Evolutionary conservation across 1,140 invertebrate genomes (phyloP).

Genomic region (Trichonephila clavata): DNA sequence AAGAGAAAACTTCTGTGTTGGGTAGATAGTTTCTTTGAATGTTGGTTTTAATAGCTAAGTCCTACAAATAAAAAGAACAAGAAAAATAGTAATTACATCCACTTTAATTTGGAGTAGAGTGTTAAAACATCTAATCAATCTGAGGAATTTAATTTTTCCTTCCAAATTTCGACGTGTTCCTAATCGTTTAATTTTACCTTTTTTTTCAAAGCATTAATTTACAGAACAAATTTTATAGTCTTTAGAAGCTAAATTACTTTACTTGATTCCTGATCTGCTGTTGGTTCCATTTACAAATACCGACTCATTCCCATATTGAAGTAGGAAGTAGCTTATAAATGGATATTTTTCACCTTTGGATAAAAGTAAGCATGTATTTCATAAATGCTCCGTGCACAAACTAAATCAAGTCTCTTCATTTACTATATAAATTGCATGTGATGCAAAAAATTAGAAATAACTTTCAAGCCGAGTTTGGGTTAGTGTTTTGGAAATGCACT

Average conservation of each 20-base stretch:
- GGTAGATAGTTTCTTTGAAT: conserved; percentile 7
- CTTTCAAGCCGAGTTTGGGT: no score
- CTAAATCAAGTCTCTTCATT: no score
- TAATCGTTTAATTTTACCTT: not conserved
- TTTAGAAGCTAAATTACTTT: not conserved
- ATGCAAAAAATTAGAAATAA: no score
- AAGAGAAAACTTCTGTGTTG: not conserved
- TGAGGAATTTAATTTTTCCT: not conserved
- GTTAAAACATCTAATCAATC: not conserved
- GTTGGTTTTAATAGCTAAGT: not conserved
- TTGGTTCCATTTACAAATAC: no score
- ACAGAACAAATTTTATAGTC: not conserved
- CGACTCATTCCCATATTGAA: no score
- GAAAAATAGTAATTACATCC: not conserved
- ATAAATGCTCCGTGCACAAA: no score
- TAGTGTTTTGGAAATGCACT: no score
- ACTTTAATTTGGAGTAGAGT: not conserved
- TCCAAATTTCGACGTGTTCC: not conserved
- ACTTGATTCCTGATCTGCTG: no score
- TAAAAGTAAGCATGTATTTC: no score
- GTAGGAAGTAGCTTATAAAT: no score
- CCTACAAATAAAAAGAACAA: not conserved
- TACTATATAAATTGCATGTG: no score
- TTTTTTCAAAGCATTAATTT: not conserved
- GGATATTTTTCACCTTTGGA: no score